phyloP scores from a whole-genome alignment of 2,113 vertebrate species.

The Gambusia holbrooki region DNA sequence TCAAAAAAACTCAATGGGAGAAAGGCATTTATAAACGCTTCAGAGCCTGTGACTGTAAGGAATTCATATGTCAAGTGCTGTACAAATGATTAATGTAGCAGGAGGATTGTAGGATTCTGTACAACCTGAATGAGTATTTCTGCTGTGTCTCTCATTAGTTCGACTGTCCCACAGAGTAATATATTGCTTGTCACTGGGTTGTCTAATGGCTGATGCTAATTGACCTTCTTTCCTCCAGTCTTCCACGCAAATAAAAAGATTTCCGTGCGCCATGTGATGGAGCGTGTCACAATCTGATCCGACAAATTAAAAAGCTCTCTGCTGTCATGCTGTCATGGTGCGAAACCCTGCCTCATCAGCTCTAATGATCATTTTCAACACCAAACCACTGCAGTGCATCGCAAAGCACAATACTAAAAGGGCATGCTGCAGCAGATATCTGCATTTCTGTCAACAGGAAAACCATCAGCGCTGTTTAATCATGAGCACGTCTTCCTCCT shows the following conservation, averaged over 20 bases:
- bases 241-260: constrained; percentile 83
- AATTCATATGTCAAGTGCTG: constrained; percentile 52
- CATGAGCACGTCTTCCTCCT: constrained; percentile 30
- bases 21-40: constrained; percentile 29
- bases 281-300: constrained; percentile 83
- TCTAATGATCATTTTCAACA: constrained; percentile 80
- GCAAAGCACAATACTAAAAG: constrained; percentile 70
- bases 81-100: constrained; percentile 66
- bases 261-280: constrained; percentile 77
- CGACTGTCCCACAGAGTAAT: constrained; percentile 78
- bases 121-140: constrained; percentile 71
- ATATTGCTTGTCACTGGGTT: constrained; percentile 80
- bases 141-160: constrained; percentile 79
- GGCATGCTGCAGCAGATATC: constrained; percentile 42
- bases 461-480: constrained; percentile 44
- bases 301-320: constrained; percentile 85
- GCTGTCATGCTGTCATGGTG: constrained; percentile 82
- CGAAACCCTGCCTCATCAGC: constrained; percentile 76
- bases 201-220: constrained; percentile 85
- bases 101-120: constrained; percentile 66
- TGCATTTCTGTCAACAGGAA: constrained; percentile 51
- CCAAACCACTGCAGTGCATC: constrained; percentile 46
- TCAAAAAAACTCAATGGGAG: constrained; percentile 36
- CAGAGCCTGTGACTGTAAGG: constrained; percentile 41
- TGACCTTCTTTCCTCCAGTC: constrained; percentile 80